Evolutionary conservation across 1,140 invertebrate genomes (phyloP), one percentile per base, ranked within the genome.

Genomic region (Kradibia gibbosae): DNA sequence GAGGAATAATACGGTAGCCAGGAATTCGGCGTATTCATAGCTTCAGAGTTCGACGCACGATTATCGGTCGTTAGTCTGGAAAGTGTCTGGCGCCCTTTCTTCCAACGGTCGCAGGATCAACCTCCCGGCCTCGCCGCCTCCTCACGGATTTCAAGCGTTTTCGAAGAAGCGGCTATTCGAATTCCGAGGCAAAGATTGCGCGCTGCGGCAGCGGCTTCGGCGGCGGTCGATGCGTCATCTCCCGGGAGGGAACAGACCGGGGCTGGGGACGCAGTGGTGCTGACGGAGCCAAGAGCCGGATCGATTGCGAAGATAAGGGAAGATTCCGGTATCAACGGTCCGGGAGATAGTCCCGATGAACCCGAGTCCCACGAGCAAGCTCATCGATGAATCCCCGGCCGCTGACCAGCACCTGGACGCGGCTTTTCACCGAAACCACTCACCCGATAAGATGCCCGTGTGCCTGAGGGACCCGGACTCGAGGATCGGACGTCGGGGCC

Each of bases 61-160:
- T 82, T 79, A 80, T 84, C 83, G 79, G 80, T 77, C 78, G 42
- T 82, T 76, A 57, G 83, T 80, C 83, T 82, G 80, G 57, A 82
- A 57, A 78, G 48, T 48, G 60, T 84, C 77, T 78, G 72, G 73
- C n/a, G 67, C 73, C 60, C 60, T 76, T 76, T 76, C 25, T 78
- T 70, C 22, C 0, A n/a, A 36, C 60, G 39, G 20, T n/a, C 3
- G 10, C 53, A 10, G 28, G 11, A 28, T 10, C 13, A 3, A 10
- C 22, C 20, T 11, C 25, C 22, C 71, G 50, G 36, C 10, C 53
- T 20, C 67, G 13, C 75, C 17, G n/a, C 10, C 53, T 31, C 28
- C 28, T 45, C 25, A 36, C 17, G n/a, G 15, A 48, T 73, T 60
- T 48, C 36, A n/a, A 76, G 28, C 50, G 65, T 76, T 81, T 70